Percentiles rank a stretch among this genome's conserved stretches.
Conservation (phyloP, 2,113 vertebrate species). For the Python bivittatus region DNA sequence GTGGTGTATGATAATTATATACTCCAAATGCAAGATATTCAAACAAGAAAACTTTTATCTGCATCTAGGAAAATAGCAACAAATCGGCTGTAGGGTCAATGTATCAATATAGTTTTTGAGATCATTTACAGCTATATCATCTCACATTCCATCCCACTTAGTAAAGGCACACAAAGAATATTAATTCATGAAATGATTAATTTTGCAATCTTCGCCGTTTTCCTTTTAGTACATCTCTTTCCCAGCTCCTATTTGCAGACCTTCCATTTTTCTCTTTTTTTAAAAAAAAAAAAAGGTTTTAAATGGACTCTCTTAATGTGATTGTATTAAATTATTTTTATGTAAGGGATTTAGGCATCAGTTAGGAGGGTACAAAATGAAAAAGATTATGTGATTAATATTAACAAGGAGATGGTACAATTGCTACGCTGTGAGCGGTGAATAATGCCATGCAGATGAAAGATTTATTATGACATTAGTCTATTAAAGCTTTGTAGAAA, state of each 20-base stretch:
- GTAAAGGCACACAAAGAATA: background rate
- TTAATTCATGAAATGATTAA: background rate
- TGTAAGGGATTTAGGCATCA: background rate
- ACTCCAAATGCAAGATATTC: background rate
- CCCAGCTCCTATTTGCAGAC: background rate
- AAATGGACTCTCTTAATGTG: background rate
- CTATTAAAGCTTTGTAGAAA: conserved; percentile 75
- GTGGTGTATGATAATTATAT: background rate
- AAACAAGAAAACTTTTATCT: background rate
- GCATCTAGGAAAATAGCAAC: too few relatives aligned
- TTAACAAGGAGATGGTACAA: conserved; percentile 48
- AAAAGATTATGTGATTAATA: conserved; percentile 22
- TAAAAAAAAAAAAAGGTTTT: background rate
- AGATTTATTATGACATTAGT: conserved; percentile 73
- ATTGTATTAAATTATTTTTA: conserved; percentile 9
- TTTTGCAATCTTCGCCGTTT: background rate
- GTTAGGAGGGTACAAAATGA: conserved; percentile 7
- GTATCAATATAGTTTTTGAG: background rate
- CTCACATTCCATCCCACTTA: background rate
- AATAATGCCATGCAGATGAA: conserved; percentile 52
- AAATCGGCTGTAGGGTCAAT: background rate
- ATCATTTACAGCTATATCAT: background rate
- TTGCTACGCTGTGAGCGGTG: conserved; percentile 36
- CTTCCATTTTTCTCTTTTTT: background rate
- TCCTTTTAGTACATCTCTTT: background rate